Conservation (phyloP, 2,113 vertebrate genomes). For the Andinoacara biseriatus region DNA sequence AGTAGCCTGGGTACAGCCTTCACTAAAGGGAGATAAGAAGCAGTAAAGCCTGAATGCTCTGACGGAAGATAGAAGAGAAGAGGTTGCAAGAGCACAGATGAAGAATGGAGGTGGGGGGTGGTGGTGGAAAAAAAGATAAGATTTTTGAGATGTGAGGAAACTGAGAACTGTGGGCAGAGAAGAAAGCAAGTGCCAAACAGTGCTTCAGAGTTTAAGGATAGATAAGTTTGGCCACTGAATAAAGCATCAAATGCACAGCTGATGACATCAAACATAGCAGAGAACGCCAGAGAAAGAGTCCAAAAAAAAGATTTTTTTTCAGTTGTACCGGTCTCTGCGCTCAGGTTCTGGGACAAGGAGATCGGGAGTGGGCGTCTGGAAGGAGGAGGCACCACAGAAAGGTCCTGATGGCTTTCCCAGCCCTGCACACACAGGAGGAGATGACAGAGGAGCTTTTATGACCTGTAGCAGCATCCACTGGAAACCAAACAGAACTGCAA, state of each 20-base stretch:
- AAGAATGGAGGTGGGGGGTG: not conserved
- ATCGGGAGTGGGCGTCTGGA: conserved; percentile 77
- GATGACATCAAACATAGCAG: conserved; percentile 15
- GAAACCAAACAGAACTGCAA: not conserved
- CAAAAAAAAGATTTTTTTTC: not conserved
- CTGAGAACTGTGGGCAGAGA: not conserved
- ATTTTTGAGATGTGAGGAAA: not conserved
- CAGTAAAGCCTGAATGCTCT: conserved; percentile 82
- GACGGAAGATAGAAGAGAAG: conserved; percentile 8
- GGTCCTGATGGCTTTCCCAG: conserved; percentile 95
- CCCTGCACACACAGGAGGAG: conserved; percentile 53
- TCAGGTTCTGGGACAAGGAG: conserved; percentile 55
- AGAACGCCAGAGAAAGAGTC: not conserved
- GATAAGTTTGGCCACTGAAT: not conserved
- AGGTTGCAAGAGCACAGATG: not conserved
- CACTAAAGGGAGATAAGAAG: conserved; percentile 86
- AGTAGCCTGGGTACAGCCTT: conserved; percentile 92
- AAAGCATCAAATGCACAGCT: not conserved
- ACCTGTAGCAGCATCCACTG: not conserved
- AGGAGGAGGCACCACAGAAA: conserved; percentile 78
- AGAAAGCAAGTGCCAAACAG: conserved; percentile 1
- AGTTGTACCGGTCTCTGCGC: conserved; percentile 60
- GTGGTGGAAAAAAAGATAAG: not conserved
- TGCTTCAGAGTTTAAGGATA: conserved; percentile 8
- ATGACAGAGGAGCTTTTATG: not conserved